Percentiles rank a stretch among this genome's conserved stretches.
Conservation (phyloP, 1,140 invertebrate species). For the Mactra quadrangularis region DNA sequence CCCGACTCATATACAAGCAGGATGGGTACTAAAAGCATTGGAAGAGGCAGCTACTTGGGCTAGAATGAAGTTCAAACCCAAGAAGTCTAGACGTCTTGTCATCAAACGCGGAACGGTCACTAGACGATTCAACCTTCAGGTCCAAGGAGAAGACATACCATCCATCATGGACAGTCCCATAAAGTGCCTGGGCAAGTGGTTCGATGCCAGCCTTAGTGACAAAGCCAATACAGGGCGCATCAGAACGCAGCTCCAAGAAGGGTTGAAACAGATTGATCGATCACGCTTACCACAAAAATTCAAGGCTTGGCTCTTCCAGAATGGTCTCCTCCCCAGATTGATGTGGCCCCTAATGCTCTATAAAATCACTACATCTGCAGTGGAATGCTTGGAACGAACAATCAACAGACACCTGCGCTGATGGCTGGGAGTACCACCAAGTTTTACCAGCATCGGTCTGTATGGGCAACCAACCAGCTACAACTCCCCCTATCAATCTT, state of each 20-base stretch:
- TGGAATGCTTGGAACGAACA: no score
- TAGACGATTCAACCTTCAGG: background rate
- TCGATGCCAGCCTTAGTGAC: background rate
- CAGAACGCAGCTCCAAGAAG: background rate
- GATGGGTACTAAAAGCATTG: background rate
- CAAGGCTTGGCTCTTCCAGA: conserved; percentile 33
- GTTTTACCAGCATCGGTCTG: conserved; percentile 6
- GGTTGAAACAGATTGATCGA: conserved; percentile 13
- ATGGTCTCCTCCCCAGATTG: background rate
- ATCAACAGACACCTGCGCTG: background rate
- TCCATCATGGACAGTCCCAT: background rate
- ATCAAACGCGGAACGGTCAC: background rate
- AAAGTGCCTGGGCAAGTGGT: conserved; percentile 6
- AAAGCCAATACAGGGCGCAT: background rate
- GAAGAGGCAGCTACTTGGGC: background rate
- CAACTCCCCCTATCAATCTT: conserved; percentile 1
- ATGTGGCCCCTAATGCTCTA: no score
- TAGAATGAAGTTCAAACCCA: conserved; percentile 18
- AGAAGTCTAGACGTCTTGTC: background rate
- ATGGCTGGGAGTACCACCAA: conserved; percentile 18
- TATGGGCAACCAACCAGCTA: conserved; percentile 9
- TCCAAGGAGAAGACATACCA: background rate
- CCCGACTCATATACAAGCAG: background rate
- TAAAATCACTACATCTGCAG: background rate
- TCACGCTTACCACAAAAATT: conserved; percentile 12